Conservation (phyloP, 30 jellyfish, hydroid and myxozoan species). For the Cassiopea xamachana region DNA sequence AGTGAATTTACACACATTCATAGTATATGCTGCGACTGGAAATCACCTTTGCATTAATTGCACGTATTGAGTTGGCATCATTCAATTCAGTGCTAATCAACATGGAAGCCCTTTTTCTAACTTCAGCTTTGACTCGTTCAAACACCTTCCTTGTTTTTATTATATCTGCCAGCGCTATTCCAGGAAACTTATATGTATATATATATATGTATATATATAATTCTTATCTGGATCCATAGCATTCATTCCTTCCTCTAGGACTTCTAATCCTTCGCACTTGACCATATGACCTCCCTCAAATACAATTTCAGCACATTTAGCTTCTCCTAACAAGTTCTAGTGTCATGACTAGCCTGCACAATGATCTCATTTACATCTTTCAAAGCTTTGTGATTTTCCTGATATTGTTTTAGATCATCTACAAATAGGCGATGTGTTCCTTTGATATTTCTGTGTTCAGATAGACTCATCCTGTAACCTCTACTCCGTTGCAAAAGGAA, state of each 20-base stretch:
- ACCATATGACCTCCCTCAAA: slow-evolving; percentile 3
- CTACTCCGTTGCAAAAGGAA: background rate
- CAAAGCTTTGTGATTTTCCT: background rate
- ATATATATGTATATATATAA: too few species aligned
- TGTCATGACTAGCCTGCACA: slow-evolving; percentile 3
- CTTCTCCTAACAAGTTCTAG: slow-evolving; percentile 9
- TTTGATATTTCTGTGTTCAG: background rate
- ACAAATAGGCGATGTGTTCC: background rate
- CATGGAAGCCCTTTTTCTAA: background rate
- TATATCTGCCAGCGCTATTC: slow-evolving; percentile 6
- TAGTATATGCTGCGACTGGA: background rate
- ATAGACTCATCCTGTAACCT: background rate
- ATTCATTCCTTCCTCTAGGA: background rate
- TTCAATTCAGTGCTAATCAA: background rate
- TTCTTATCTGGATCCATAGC: background rate
- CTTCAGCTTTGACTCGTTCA: slow-evolving; percentile 11
- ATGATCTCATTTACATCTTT: background rate
- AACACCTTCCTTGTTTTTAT: background rate
- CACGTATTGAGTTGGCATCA: background rate
- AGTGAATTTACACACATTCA: background rate
- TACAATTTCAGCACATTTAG: slow-evolving; percentile 15
- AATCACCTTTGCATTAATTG: background rate
- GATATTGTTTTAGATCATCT: background rate
- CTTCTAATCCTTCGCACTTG: slow-evolving; percentile 15
- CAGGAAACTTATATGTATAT: background rate